Evolutionary conservation across 2,797 vertebrate species (phyloP), one percentile per base, ranked within the genome.

Genomic region (Geotrypetes seraphini): DNA sequence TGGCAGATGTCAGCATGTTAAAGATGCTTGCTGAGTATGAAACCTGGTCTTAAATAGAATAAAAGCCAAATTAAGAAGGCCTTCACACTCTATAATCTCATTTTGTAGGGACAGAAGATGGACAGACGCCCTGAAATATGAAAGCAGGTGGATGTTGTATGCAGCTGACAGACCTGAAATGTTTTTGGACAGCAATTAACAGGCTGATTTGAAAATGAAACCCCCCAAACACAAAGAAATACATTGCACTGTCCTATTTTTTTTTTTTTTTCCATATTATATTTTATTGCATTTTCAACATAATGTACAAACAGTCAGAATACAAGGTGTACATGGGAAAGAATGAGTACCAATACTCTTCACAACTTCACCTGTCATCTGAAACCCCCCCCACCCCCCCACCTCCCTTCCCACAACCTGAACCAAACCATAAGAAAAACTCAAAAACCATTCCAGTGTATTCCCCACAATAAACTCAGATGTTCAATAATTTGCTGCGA

Each of bases 41-140:
- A 60, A 60, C 60, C 67, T 66, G 61, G 49, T 44, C 43, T 60
- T 35, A 41, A 56, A 50, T 64, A 69, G 62, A 54, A 51, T 43
- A 50, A 35, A 45, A 54, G 51, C 53, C 29, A 56, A 41, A 42
- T 69, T 48, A 54, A 0, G 1, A 29, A 47, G 45, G 55, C 58
- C 39, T 49, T 44, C 53, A 61, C 58, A 60, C 53, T 66, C 60
- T 46, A 25, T 67, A 62, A 70, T 69, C 65, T 69, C 66, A 69
- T n/a, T n/a, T 54, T 56, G 59, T 43, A 50, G 55, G 56, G 16
- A 12, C 23, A 39, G 49, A 22, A 57, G 46, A 29, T 25, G 39
- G 50, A 19, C 27, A 32, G 33, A 34, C 27, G 15, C 42, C 39
- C 36, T 31, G 54, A 56, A n/a, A 53, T 36, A 39, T 43, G 40